phyloP scores from a whole-genome alignment of 2,888 invertebrate species.

The Melangyna quadrimaculata region DNA sequence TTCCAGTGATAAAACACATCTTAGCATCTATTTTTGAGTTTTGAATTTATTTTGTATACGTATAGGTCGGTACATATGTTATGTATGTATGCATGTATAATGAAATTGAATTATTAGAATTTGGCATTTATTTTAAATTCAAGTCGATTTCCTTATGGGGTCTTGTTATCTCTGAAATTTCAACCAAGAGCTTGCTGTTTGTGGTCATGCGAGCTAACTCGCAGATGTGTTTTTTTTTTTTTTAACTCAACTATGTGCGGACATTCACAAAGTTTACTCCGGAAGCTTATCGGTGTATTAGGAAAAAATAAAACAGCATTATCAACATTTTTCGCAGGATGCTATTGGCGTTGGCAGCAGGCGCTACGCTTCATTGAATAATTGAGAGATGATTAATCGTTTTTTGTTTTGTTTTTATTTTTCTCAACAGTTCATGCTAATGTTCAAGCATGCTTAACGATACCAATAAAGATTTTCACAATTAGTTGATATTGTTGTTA shows the following conservation, averaged over 20 bases:
- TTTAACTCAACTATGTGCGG: background rate
- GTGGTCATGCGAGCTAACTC: background rate
- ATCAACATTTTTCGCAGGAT: background rate
- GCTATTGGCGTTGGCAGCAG: background rate
- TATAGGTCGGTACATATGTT: no score
- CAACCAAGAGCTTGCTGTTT: background rate
- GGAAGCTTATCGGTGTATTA: background rate
- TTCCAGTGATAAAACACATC: constrained; percentile 2
- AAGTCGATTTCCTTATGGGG: background rate
- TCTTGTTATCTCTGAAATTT: background rate
- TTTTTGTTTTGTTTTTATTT: background rate
- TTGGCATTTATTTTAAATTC: background rate
- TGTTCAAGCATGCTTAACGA: background rate
- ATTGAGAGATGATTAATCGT: background rate
- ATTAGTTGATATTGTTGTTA: background rate
- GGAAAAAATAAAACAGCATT: background rate
- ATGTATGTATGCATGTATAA: no score
- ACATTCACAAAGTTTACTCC: background rate
- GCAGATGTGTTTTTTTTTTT: background rate
- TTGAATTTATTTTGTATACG: constrained; percentile 2
- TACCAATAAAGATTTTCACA: background rate
- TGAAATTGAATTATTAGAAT: background rate
- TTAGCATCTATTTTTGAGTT: background rate
- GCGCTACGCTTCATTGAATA: background rate
- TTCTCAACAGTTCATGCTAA: background rate